Percentiles rank a stretch among this genome's conserved stretches.
These are phyloP conservation scores for Malaclemys terrapin DNA, from an alignment of 2,113 vertebrate genomes.

Conservation along the genomic window DNA sequence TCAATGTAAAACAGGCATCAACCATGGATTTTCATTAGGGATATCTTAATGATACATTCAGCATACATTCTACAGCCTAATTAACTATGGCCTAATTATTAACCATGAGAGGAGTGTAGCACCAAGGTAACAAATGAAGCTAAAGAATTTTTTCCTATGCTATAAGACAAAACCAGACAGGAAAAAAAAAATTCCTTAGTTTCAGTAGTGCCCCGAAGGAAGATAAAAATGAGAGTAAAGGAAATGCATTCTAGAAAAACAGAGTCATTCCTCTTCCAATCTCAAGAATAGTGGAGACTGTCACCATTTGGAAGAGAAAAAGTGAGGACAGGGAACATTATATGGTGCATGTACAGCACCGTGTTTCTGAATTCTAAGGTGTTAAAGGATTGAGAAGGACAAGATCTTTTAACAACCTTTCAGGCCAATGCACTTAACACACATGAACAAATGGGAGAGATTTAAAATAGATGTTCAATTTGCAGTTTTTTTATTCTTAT, in stretches of 20 bases:
- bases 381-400: neutral
- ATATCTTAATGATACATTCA: conserved; percentile 51
- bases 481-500: neutral
- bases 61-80: conserved; percentile 56
- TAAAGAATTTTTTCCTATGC: conserved; percentile 32
- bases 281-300: conserved; percentile 55
- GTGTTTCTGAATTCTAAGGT: conserved; percentile 10
- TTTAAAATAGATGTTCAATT: neutral
- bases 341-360: conserved; percentile 35
- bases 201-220: neutral
- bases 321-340: conserved; percentile 57
- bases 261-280: neutral
- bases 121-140: conserved; percentile 37
- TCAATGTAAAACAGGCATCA: conserved; percentile 38
- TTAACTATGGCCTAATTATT: conserved; percentile 65
- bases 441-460: neutral
- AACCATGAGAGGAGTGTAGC: conserved; percentile 3
- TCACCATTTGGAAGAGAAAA: conserved; percentile 58
- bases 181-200: conserved; percentile 24
- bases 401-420: neutral
- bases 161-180: neutral
- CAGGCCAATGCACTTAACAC: neutral
- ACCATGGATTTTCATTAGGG: conserved; percentile 65
- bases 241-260: conserved; percentile 2
- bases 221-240: neutral